Conservation (phyloP, 2,113 vertebrate genomes). For the Pseudonaja textilis region DNA sequence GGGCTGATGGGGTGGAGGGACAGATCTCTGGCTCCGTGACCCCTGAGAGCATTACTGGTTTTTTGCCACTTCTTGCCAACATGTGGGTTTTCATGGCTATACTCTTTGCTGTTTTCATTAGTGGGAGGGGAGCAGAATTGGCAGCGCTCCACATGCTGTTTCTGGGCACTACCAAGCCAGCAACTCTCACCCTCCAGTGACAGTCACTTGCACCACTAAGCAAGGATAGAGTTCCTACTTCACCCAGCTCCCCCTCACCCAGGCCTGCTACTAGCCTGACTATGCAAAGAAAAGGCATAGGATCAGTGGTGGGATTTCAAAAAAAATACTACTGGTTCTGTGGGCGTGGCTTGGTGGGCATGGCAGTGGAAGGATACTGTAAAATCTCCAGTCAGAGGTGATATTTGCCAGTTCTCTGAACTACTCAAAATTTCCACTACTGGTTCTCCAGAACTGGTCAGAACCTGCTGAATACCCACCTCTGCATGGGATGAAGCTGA, state of each 20-base stretch:
- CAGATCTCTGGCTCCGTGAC: neutral
- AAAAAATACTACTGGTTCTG: too few species aligned
- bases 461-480: too few species aligned
- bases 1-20: neutral
- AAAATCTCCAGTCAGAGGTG: too few species aligned
- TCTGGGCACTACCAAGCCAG: neutral
- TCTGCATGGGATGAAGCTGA: neutral
- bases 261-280: neutral
- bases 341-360: too few species aligned
- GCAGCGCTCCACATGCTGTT: neutral
- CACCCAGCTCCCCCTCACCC: neutral
- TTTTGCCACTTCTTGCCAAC: neutral
- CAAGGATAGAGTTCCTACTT: neutral
- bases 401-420: too few species aligned
- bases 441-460: too few species aligned
- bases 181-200: neutral
- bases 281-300: neutral
- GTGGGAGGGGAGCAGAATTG: neutral
- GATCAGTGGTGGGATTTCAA: too few species aligned
- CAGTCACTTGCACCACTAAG: neutral
- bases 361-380: too few species aligned
- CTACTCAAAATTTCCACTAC: too few species aligned
- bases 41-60: neutral
- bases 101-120: neutral
- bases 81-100: neutral